Percentiles rank a stretch among this genome's conserved stretches.
Evolutionary conservation across 2,113 vertebrate species (phyloP).

Genomic region (Anhinga anhinga): DNA sequence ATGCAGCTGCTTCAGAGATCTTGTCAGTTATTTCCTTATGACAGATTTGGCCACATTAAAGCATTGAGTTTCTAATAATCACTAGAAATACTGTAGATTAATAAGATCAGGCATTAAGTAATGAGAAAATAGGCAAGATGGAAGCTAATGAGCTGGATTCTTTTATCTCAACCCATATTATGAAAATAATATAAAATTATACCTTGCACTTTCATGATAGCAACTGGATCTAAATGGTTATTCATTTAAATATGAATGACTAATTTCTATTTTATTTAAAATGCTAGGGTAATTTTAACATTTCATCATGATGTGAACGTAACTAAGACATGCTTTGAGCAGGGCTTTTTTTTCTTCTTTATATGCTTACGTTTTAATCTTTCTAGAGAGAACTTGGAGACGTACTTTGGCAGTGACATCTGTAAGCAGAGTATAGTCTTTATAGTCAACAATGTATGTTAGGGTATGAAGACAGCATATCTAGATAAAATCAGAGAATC

Average conservation of each 20-base stretch:
- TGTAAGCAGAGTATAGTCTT: not conserved
- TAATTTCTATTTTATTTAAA: conserved; percentile 67
- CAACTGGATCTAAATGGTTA: conserved; percentile 72
- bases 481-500: not conserved
- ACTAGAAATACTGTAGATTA: conserved; percentile 70
- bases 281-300: conserved; percentile 69
- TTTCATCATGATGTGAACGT: conserved; percentile 30
- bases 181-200: conserved; percentile 83
- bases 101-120: conserved; percentile 71
- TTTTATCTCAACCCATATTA: conserved; percentile 80
- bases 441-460: not conserved
- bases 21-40: conserved; percentile 76
- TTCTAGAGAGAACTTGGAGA: not conserved
- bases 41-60: conserved; percentile 77
- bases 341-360: not conserved
- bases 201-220: conserved; percentile 74
- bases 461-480: not conserved
- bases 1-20: conserved; percentile 67
- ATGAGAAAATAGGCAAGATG: conserved; percentile 77
- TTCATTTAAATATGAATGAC: conserved; percentile 81
- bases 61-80: conserved; percentile 76
- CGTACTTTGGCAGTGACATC: conserved; percentile 6
- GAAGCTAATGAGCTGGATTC: conserved; percentile 77
- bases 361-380: conserved; percentile 2
- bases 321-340: conserved; percentile 45